These are phyloP conservation scores for Nomada fabriciana DNA, from an alignment of 2,888 invertebrate genomes.

Conservation along the genomic window DNA sequence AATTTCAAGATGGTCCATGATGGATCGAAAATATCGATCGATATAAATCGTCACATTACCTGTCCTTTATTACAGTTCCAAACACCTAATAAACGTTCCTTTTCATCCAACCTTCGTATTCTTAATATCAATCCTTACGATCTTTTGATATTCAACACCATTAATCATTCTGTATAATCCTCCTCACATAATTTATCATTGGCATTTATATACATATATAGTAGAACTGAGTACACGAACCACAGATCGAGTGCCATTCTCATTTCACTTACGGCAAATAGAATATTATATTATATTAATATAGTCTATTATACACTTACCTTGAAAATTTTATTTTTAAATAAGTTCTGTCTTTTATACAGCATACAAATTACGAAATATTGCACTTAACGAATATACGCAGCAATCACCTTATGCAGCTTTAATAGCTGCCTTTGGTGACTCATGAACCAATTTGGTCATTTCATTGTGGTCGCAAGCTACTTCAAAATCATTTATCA, in stretches of 20 bases:
- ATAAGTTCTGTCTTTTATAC: neutral
- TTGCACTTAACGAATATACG: neutral
- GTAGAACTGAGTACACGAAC: neutral
- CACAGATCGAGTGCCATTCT: neutral
- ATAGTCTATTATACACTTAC: neutral
- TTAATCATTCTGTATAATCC: slow-evolving; percentile 17
- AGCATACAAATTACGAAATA: neutral
- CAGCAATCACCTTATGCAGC: too few relatives aligned
- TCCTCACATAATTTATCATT: slow-evolving; percentile 19
- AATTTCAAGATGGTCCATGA: neutral
- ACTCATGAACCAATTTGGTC: too few relatives aligned
- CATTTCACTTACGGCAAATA: neutral
- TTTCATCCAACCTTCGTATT: slow-evolving; percentile 10
- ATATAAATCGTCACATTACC: slow-evolving; percentile 3
- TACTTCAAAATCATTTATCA: too few relatives aligned
- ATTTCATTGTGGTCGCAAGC: too few relatives aligned
- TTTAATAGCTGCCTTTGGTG: too few relatives aligned
- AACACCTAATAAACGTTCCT: slow-evolving; percentile 1
- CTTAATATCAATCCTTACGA: slow-evolving; percentile 17
- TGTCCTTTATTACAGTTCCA: neutral
- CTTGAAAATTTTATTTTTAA: neutral
- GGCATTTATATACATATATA: slow-evolving; percentile 1
- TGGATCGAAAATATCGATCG: neutral
- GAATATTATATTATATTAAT: neutral
- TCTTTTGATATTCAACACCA: slow-evolving; percentile 14